Evolutionary conservation across 2,888 invertebrate genomes (phyloP).

Genomic region (Perdita meconis): DNA sequence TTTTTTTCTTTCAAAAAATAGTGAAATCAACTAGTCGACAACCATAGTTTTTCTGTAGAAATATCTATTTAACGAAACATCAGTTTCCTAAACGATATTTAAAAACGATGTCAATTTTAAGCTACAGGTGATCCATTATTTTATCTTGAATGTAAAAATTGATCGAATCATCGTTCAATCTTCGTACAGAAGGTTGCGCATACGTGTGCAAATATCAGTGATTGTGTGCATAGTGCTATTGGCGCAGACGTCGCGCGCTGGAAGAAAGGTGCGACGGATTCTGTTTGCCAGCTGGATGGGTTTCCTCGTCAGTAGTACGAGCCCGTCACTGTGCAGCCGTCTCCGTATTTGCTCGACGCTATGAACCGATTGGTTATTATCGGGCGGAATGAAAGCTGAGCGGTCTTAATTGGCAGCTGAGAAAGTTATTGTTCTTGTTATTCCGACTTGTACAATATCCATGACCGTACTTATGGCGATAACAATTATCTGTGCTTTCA

Average conservation of each 20-base stretch:
- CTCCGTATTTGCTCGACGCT: neutral
- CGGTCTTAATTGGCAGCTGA: neutral
- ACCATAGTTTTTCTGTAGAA: no score
- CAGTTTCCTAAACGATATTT: no score
- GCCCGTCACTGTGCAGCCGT: neutral
- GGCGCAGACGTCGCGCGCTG: conserved; percentile 15
- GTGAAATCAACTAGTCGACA: neutral
- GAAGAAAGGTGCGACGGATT: conserved; percentile 3
- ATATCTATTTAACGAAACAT: no score
- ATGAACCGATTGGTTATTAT: conserved; percentile 24
- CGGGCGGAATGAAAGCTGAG: neutral
- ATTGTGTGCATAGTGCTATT: conserved; percentile 25
- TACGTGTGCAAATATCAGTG: conserved; percentile 18
- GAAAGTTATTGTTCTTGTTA: neutral
- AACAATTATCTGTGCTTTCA: neutral
- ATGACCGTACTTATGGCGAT: neutral
- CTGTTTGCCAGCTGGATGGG: conserved; percentile 20
- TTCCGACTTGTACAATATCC: neutral
- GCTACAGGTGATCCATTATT: no score
- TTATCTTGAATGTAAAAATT: no score
- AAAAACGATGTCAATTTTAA: no score
- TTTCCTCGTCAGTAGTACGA: conserved; percentile 17
- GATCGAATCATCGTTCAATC: conserved; percentile 8
- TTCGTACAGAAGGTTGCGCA: neutral
- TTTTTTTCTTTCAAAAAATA: neutral